phyloP scores from a whole-genome alignment of 2,113 vertebrate species.

The Astatotilapia flaviijosephi region DNA sequence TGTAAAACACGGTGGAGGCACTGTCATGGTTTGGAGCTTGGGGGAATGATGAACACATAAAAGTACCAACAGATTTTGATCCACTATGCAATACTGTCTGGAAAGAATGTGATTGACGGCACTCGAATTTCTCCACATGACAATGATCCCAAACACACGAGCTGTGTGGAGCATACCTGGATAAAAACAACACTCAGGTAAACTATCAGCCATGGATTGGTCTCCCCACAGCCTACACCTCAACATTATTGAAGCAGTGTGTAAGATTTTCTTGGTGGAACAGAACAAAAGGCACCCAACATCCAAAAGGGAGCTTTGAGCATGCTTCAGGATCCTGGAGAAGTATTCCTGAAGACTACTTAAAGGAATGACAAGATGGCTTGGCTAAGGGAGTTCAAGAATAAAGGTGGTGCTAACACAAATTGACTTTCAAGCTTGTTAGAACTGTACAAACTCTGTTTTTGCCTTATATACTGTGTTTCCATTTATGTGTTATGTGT shows the following conservation, averaged over 20 bases:
- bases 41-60: neutral
- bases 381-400: neutral
- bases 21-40: neutral
- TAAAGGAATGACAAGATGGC: neutral
- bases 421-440: neutral
- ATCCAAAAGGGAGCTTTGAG: neutral
- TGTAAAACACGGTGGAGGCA: neutral
- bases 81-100: neutral
- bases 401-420: neutral
- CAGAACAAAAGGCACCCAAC: neutral
- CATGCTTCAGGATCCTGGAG: neutral
- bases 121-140: neutral
- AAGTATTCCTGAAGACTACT: neutral
- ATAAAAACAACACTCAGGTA: neutral
- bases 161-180: neutral
- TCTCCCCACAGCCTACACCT: neutral
- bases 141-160: neutral
- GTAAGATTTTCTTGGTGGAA: neutral
- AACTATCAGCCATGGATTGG: neutral
- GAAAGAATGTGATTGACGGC: accelerated
- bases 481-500: neutral
- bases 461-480: neutral
- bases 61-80: neutral
- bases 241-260: neutral
- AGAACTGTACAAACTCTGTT: neutral